A percentile compares a stretch with the other conserved stretches of the same genome.
Evolutionary conservation across 2,113 vertebrate genomes (phyloP).

Genomic region (Penelope pileata): DNA sequence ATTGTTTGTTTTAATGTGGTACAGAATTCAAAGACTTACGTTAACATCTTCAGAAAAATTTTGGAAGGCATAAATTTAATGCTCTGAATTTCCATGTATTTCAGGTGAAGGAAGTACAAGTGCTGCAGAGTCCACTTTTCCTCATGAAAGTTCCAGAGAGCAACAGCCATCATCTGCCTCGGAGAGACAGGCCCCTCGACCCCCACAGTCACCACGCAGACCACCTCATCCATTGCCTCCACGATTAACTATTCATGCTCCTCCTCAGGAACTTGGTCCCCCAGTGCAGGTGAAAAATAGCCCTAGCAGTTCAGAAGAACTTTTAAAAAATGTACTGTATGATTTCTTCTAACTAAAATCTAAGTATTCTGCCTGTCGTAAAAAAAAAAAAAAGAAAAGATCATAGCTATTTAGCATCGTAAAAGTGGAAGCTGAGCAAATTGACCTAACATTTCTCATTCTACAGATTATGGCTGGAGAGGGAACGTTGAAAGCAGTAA

Average conservation of each 20-base stretch:
- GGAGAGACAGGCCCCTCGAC: conserved; percentile 83
- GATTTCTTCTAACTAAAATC: not conserved
- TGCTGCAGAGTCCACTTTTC: conserved; percentile 81
- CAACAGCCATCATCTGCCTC: conserved; percentile 87
- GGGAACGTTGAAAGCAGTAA: not conserved
- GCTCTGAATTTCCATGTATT: not conserved
- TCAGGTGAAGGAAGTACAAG: conserved; percentile 82
- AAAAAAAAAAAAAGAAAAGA: too few relatives aligned
- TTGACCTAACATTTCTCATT: not conserved
- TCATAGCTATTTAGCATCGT: not conserved
- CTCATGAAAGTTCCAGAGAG: conserved; percentile 85
- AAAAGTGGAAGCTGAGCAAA: not conserved
- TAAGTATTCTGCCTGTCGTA: not conserved
- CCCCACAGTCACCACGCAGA: conserved; percentile 89
- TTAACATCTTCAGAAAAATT: not conserved
- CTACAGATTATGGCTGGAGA: not conserved
- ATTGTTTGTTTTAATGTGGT: fast-evolving
- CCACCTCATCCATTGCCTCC: conserved; percentile 87
- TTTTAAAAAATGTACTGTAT: fast-evolving
- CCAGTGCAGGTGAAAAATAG: conserved; percentile 82
- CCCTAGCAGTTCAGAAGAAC: fast-evolving
- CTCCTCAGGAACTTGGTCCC: conserved; percentile 88
- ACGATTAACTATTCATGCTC: conserved; percentile 89
- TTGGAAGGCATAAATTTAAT: not conserved
- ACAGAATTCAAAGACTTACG: not conserved